A percentile compares a stretch with the other conserved stretches of the same genome.
These are phyloP conservation scores for Staurois parvus DNA, from an alignment of 2,797 vertebrate genomes.

Conservation along the genomic window DNA sequence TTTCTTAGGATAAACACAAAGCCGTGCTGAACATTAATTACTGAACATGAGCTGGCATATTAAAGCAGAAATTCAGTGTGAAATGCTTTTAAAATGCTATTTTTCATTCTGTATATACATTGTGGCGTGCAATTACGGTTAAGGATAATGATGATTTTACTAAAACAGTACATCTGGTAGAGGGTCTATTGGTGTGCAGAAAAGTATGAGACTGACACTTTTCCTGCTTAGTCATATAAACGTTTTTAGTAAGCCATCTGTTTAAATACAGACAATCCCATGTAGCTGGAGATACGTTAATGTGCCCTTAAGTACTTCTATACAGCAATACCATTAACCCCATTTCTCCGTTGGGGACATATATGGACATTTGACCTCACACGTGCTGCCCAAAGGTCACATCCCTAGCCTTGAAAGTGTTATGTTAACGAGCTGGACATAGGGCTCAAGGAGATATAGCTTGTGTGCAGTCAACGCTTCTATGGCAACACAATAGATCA, in stretches of 20 bases:
- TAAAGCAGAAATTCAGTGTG: not conserved
- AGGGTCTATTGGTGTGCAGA: conserved; percentile 25
- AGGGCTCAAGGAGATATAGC: conserved; percentile 85
- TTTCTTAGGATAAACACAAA: not conserved
- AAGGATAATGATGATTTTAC: not conserved
- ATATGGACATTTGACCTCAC: conserved; percentile 6
- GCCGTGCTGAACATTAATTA: not conserved
- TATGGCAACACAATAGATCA: conserved; percentile 94
- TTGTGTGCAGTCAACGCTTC: conserved; percentile 86
- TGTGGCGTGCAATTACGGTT: not conserved
- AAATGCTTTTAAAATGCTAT: not conserved
- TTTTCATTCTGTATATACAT: not conserved
- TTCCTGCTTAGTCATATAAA: conserved; percentile 47
- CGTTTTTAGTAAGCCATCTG: conserved; percentile 43
- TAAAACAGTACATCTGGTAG: conserved; percentile 18
- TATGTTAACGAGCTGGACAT: conserved; percentile 76
- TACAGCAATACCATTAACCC: not conserved
- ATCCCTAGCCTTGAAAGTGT: conserved; percentile 50
- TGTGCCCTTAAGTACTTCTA: not conserved
- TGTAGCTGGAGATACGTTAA: not conserved
- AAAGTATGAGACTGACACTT: conserved; percentile 42
- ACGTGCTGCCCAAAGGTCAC: conserved; percentile 29
- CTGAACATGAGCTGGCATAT: not conserved
- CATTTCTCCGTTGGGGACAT: not conserved
- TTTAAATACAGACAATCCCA: conserved; percentile 16